These are phyloP conservation scores for Urocitellus parryii DNA, from an alignment of 2,113 vertebrate genomes.

Conservation along the genomic window DNA sequence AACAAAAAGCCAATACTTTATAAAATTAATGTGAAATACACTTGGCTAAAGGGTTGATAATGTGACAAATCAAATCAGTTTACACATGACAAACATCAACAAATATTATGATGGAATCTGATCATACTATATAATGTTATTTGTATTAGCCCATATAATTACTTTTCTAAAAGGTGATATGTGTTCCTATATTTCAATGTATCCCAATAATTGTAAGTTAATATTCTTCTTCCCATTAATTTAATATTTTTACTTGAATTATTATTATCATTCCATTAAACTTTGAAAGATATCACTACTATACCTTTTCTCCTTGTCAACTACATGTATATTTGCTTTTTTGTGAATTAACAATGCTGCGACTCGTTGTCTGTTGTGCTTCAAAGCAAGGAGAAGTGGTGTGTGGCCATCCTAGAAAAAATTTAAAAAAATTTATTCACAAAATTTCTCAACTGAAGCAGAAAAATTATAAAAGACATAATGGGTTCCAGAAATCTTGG, in stretches of 20 bases:
- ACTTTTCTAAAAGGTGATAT: neutral
- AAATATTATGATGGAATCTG: too few relatives aligned
- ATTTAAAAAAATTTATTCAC: neutral
- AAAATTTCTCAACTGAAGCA: neutral
- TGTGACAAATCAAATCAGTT: too few relatives aligned
- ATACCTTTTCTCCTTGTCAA: constrained; percentile 85
- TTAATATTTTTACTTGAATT: neutral
- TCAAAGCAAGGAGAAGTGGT: constrained; percentile 89
- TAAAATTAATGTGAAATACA: too few relatives aligned
- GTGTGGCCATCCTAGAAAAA: constrained; percentile 90
- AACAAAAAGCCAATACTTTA: too few relatives aligned
- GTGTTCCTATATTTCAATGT: neutral
- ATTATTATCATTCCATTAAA: neutral
- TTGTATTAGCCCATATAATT: too few relatives aligned
- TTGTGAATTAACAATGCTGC: constrained; percentile 90
- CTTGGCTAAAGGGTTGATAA: too few relatives aligned
- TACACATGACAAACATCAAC: too few relatives aligned
- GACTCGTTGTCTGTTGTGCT: constrained; percentile 88
- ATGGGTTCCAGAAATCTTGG: neutral
- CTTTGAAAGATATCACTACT: neutral
- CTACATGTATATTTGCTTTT: constrained; percentile 88
- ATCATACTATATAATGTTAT: too few relatives aligned
- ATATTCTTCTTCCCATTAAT: neutral
- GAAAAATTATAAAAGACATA: neutral
- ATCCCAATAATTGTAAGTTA: neutral